Percentiles rank a stretch among this genome's conserved stretches.
Conservation (phyloP, 2,113 vertebrate genomes). For the Probosciger aterrimus region DNA sequence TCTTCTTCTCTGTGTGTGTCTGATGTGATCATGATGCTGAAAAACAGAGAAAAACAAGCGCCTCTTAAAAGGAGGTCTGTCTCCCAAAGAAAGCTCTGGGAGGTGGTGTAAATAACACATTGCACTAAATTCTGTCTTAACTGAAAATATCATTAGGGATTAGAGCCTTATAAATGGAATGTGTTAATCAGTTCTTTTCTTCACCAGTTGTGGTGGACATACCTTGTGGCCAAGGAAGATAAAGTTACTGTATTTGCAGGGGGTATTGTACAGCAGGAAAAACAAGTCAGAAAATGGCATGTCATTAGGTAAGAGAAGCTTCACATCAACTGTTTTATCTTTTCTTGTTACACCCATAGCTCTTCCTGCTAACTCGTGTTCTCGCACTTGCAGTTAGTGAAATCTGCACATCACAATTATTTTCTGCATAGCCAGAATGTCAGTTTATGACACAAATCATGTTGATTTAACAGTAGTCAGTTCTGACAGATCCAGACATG, state of each 20-base stretch:
- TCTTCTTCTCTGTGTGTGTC: neutral
- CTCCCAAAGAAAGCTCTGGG: neutral
- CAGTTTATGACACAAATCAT: neutral
- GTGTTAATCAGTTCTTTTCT: neutral
- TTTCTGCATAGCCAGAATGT: neutral
- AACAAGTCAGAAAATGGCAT: neutral
- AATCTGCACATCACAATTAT: neutral
- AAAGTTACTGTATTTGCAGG: neutral
- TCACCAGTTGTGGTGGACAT: neutral
- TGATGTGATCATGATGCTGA: neutral
- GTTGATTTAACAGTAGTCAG: neutral
- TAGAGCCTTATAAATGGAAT: neutral
- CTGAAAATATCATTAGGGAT: neutral
- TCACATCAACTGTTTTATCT: neutral
- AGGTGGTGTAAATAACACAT: neutral
- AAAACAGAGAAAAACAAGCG: neutral
- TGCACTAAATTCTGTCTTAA: neutral
- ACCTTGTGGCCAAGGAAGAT: neutral
- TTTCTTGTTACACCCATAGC: neutral
- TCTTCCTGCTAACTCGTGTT: neutral
- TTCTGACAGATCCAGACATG: neutral
- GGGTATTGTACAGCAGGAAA: neutral
- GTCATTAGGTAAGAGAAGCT: neutral
- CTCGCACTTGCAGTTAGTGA: neutral
- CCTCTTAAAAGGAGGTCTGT: neutral